A percentile compares a stretch with the other conserved stretches of the same genome.
These are phyloP conservation scores for Rhadina sibilatrix DNA, from an alignment of 2,113 vertebrate species.

Conservation along the genomic window DNA sequence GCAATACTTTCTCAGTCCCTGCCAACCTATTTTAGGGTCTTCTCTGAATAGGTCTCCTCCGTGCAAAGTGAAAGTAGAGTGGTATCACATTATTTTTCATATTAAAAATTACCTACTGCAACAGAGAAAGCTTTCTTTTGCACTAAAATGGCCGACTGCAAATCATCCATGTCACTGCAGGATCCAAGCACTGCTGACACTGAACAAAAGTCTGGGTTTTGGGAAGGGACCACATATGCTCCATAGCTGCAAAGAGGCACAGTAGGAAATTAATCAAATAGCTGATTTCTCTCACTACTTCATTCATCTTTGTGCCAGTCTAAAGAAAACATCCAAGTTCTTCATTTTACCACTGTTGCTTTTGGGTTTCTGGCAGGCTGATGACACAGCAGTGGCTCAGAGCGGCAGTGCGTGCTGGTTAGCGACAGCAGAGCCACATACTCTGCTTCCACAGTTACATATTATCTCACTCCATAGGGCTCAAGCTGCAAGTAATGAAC, in stretches of 20 bases:
- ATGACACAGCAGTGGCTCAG: neutral
- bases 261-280: neutral
- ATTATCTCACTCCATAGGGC: neutral
- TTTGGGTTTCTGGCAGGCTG: neutral
- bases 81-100: neutral
- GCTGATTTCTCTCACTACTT: neutral
- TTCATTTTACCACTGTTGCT: neutral
- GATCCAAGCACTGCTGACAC: neutral
- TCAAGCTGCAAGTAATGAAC: neutral
- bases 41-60: neutral
- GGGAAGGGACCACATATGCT: neutral
- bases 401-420: neutral
- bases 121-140: neutral
- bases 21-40: neutral
- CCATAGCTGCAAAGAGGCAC: neutral
- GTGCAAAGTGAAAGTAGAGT: neutral
- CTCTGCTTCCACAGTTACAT: neutral
- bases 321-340: neutral
- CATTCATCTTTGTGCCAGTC: neutral
- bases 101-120: neutral
- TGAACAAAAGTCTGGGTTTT: neutral
- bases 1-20: neutral
- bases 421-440: neutral
- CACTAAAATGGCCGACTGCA: neutral
- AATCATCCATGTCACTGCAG: neutral